Conservation (phyloP, 2,797 vertebrate species). For the Bovichtus variegatus region DNA sequence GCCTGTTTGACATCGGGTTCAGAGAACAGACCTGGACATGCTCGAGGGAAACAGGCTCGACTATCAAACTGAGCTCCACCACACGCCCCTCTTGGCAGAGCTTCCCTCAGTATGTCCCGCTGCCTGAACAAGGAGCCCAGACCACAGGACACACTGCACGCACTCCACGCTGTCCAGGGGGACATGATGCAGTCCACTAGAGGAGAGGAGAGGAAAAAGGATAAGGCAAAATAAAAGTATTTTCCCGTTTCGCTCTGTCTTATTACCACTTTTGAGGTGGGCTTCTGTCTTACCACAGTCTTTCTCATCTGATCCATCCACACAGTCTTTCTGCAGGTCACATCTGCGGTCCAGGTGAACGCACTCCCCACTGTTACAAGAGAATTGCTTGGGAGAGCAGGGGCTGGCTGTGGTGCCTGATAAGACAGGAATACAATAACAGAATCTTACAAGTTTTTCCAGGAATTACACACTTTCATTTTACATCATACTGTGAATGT, state of each 20-base stretch:
- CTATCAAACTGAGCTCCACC: conserved; percentile 82
- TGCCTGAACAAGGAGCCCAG: conserved; percentile 89
- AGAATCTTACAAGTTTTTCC: not conserved
- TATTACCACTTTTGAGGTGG: not conserved
- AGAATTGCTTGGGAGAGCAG: conserved; percentile 89
- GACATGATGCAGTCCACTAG: conserved; percentile 89
- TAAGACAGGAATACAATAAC: not conserved
- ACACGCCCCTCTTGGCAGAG: conserved; percentile 85
- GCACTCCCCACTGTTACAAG: conserved; percentile 89
- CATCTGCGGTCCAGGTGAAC: conserved; percentile 84
- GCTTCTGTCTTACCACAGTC: conserved; percentile 85
- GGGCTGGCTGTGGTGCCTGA: conserved; percentile 67
- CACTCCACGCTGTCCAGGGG: conserved; percentile 89
- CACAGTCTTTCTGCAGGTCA: conserved; percentile 87
- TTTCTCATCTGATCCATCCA: conserved; percentile 89
- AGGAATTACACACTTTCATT: not conserved
- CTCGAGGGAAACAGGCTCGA: conserved; percentile 88
- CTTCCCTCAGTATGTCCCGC: conserved; percentile 83
- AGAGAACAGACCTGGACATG: conserved; percentile 87
- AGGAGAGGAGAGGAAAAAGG: not conserved
- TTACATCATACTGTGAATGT: not conserved
- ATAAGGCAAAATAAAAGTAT: not conserved
- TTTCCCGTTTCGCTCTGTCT: not conserved
- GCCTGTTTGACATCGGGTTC: not conserved
- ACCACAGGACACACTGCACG: conserved; percentile 91